Base-by-base conservation (phyloP, 1,140 invertebrate species). In the Drosophila fuyamai region DNA sequence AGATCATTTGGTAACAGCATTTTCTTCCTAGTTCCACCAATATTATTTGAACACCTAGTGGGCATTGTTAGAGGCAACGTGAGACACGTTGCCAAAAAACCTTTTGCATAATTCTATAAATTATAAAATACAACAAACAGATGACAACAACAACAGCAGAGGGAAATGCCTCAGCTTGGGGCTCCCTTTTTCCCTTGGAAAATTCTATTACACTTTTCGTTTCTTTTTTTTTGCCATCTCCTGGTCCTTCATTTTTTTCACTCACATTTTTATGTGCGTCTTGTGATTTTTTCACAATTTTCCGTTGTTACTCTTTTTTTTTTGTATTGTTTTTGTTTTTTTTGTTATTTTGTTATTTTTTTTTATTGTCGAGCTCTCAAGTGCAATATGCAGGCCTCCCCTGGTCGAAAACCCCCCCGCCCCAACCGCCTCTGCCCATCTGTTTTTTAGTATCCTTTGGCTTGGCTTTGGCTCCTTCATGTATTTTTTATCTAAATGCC, bases 401-500 rank as follows among this genome's bases (percentile, higher is more conserved):
- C 1, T 46, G 38, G 13, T 16, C 38, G 57, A 60, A 36, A 27
- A 5, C 35, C 12, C 14, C 18, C 50, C 14, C 13, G 7, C 9
- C 13, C 40, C 23, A 0, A 1, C 41, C 2, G 16, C 14, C 40
- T 36, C 8, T 6, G 13, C 38, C 36, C 53, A 47, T 66, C 40
- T 76, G 38, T 63, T 71, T 46, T 72, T 47, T 58, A 59, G 48
- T 65, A 75, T 75, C 55, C 72, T 53, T 61, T 71, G 57, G 59
- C 67, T 77, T 80, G 60, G 50, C 73, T 59, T 56, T 56, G 76
- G 71, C 76, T 68, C 70, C 61, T 77, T 67, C 81, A 84, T 84
- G 81, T 68, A 82, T 85, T 85, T 86, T 83, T 83, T 88, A 86
- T 86, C 83, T 73, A 79, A 86, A 86, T 83, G 76, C 79, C 83